Evolutionary conservation across 37 sponge, comb jelly and placozoan species (phyloP), one percentile per base, ranked within the genome.

Genomic region (Crambe crambe): DNA sequence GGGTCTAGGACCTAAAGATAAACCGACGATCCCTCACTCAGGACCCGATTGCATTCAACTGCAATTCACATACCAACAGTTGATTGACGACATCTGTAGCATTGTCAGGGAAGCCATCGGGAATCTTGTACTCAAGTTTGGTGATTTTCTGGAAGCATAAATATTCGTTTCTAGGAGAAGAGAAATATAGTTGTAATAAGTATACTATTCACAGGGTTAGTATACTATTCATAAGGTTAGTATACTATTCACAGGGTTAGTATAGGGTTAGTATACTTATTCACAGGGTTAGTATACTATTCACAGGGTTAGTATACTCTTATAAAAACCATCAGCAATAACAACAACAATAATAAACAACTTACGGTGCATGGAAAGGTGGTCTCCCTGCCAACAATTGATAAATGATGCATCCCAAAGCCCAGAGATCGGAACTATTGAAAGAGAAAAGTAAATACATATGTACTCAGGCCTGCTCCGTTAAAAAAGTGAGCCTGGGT

Each of bases 91-190:
- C 73, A 44, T 89, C 90, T 31, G 47, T 82, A 17, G 81, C 90
- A 29, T 85, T 58, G 69, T 93, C 94, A 70, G 90, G 90, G 68
- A 97, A 94, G 12, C 95, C 97, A 27, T 92, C 95, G 23, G 97
- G 97, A 27, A 94, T 79, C 22, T 51, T 37, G 51, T 89, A 94
- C 2, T 97, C 97, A 2, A 83, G 72, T 35, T 94, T 95, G 2
- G 83, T 91, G 38, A 97, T 94, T 89, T 94, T 94, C 90, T 97
- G 97, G 73, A 97, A 97, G 41, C 92, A 92, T 68, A 90, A 81
- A 76, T 97, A 97, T 68, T 97, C 97, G 86, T 92, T 97, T 44
- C 96, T 97, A 65, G 0, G 66, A 5, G 41, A 71, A 32, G 21
- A 29, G 6, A 70, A 21, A 79, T 1, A 34, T 62, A n/a, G n/a